A percentile compares a stretch with the other conserved stretches of the same genome.
phyloP scores from a whole-genome alignment of 2,888 invertebrate genomes.

The Calameuta idolon region DNA sequence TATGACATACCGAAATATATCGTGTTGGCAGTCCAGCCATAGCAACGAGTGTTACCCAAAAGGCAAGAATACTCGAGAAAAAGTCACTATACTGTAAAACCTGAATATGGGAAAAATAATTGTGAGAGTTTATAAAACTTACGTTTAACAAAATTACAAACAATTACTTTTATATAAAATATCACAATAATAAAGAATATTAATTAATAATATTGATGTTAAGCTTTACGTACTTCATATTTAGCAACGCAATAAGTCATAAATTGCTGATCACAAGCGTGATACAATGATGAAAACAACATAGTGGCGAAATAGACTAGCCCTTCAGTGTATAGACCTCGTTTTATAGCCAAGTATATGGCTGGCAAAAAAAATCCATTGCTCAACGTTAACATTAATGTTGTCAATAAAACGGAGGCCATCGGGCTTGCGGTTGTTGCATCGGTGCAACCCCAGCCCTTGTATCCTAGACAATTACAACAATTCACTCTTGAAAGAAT shows the following conservation, averaged over 20 bases:
- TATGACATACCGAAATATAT: constrained; percentile 67
- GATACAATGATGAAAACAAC: constrained; percentile 73
- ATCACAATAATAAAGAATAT: neutral
- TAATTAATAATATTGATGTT: neutral
- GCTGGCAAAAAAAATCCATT: constrained; percentile 73
- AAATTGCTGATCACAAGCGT: constrained; percentile 72
- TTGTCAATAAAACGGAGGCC: constrained; percentile 54
- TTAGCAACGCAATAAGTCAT: constrained; percentile 66
- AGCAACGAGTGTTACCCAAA: constrained; percentile 72
- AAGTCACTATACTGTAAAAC: constrained; percentile 73
- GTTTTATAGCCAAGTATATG: constrained; percentile 68
- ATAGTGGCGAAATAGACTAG: constrained; percentile 72
- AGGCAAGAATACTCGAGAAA: constrained; percentile 71
- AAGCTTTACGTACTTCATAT: constrained; percentile 57
- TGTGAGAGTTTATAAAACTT: neutral
- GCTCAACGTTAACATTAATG: constrained; percentile 70
- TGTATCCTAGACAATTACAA: constrained; percentile 65
- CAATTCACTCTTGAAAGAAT: constrained; percentile 14
- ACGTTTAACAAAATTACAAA: neutral
- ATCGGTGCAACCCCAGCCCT: constrained; percentile 73
- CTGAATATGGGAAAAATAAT: constrained; percentile 39
- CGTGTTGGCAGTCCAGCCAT: constrained; percentile 68
- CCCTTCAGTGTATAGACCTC: constrained; percentile 70
- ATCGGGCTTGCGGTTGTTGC: constrained; percentile 66
- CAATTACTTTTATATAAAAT: constrained; percentile 4